Base-by-base conservation (phyloP, 2,888 invertebrate genomes). In the Drosophila cognata region DNA sequence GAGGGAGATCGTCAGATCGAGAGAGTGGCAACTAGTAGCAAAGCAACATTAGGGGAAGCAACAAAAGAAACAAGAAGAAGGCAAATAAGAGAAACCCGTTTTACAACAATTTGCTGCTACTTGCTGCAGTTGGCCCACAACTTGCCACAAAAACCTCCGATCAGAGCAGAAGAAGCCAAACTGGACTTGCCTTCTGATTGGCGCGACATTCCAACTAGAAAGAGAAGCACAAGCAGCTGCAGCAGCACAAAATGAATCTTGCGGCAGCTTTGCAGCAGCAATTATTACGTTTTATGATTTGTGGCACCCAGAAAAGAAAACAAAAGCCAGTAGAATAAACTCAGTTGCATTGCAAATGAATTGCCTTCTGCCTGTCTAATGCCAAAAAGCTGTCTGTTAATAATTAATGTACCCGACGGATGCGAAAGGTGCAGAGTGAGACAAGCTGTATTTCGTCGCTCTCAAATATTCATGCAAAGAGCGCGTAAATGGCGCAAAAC, bases 51-150 rank as follows among this genome's bases (percentile, higher is more conserved):
- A 76, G 72, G 63, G 69, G 28, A 76, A 78, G 74, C 74, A 61
- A 61, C 68, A 79, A 81, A 74, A 77, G 66, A 67, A 68, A 70
- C 67, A 81, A 79, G 61, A 66, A 41, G 51, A 53, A 51, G 28
- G 71, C 77, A 90, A 90, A 90, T 86, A 53, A 52, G 46, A 74
- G 79, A 87, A 87, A 87, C 87, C 82, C 75, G 87, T 87, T 89
- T 83, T 88, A 82, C 87, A 90, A 87, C 90, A 89, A 83, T 82
- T 90, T 83, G 56, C 72, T 80, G 74, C 80, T 71, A 81, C 81
- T 81, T 76, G 79, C 77, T 77, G 79, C 81, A 80, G 67, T 80
- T 77, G 81, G 71, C 81, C 61, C 77, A 66, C 65, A 62, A 48
- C 48, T 70, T 61, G 59, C 70, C 64, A 63, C 76, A 53, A 41